Evolutionary conservation across 2,888 invertebrate genomes (phyloP), one percentile per base, ranked within the genome.

Genomic region (Nephrotoma flavescens): DNA sequence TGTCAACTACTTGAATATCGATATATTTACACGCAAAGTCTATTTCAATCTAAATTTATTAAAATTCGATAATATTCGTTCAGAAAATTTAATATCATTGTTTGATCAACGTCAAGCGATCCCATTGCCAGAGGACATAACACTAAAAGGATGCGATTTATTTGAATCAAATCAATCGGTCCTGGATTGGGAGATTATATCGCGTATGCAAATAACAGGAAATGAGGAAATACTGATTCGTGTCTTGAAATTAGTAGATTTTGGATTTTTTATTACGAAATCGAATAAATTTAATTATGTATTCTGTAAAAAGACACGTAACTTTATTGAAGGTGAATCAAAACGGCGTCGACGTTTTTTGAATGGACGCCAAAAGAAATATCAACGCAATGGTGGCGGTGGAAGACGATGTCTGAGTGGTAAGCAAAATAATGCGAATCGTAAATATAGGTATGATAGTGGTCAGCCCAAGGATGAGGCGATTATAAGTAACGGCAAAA

Each of bases 1-100:
- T 86, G 92, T 97, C 7, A 98, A 98, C 92, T 94, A 97, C 88
- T 94, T 97, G 88, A 95, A 95, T 89, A 93, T 95, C 88, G 95
- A 97, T 90, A 92, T 95, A 87, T 92, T 91, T 88, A 92, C 91
- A 88, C 89, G 91, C 41, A 92, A 92, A 89, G 90, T 92, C 41
- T 92, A 90, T 87, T 92, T 92, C 86, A 91, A 91, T 86, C 89
- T 91, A 0, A 91, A 92, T 31, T 90, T 91, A 83, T 88, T 92
- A 6, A 91, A 92, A 88, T 90, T 92, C 9, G 47, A 86, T 31
- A 41, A 31, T 45, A 86, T 86, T 11, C 86, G 45, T 86, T 47
- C 44, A 9, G 88, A 90, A 6, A 89, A 91, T 1, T 92, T 92
- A 87, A 71, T 71, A 0, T 93, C 93, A 88, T 90, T 94, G 0